phyloP scores from a whole-genome alignment of 2,888 invertebrate species.

The Drosophila affinis region DNA sequence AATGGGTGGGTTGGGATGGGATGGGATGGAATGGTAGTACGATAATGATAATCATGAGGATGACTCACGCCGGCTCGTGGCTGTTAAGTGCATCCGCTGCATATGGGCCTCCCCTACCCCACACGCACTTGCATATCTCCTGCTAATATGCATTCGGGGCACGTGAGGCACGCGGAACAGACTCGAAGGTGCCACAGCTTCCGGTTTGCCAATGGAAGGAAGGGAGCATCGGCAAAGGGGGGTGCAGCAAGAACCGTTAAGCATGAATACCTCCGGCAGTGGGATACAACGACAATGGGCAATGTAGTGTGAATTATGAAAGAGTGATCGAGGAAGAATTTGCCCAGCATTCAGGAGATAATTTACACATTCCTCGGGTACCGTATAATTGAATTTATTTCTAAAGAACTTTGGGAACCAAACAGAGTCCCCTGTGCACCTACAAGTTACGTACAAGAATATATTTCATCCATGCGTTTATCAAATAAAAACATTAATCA shows the following conservation, averaged over 20 bases:
- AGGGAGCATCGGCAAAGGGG: neutral
- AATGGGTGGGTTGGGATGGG: neutral
- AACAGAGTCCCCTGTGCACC: too few relatives aligned
- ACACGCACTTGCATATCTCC: conserved; percentile 4
- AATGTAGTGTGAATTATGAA: neutral
- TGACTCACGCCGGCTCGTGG: conserved; percentile 43
- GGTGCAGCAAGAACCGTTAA: neutral
- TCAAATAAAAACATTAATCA: too few relatives aligned
- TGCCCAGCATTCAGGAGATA: neutral
- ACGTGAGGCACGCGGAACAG: conserved; percentile 8
- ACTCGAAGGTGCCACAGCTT: neutral
- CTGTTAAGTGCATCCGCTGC: conserved; percentile 52
- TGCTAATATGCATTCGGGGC: conserved; percentile 15
- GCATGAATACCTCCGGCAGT: neutral
- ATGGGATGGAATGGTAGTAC: conserved; percentile 14
- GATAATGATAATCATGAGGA: conserved; percentile 40
- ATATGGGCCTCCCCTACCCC: neutral
- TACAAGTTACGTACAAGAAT: too few relatives aligned
- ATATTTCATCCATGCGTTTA: too few relatives aligned
- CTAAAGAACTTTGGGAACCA: neutral
- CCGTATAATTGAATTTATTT: neutral
- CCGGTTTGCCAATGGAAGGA: neutral
- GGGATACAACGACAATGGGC: neutral
- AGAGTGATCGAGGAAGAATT: neutral
- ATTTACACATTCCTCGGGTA: neutral